Evolutionary conservation across 2,797 vertebrate genomes (phyloP), one percentile per base, ranked within the genome.

Genomic region (Coendou prehensilis): DNA sequence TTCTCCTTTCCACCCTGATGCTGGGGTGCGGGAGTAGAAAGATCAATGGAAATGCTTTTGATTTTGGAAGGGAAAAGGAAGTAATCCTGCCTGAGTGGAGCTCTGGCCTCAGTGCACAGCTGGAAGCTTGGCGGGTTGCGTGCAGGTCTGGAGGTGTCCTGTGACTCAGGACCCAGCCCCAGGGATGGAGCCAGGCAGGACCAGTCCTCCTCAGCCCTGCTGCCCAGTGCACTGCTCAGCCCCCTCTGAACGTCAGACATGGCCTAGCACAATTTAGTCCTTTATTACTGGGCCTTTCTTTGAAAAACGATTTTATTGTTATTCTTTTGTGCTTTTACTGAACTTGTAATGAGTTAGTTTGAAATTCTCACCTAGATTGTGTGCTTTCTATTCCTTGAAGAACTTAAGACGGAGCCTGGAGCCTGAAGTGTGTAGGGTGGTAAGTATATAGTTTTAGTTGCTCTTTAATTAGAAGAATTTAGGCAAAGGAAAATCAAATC

Each of bases 11-110:
- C 6, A 0, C 9, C 56, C 56, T 22, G 56, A 4, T 0, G 8
- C 3, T 3, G 5, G 10, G 33, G 0, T 0, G 9, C 7, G 22
- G 26, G 0, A 76, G 47, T 0, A 23, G 41, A 30, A 45, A 6
- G 69, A 26, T 9, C 18, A 26, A 18, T 3, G 59, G 22, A 52
- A 23, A 10, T 14, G 79, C n/a, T 14, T 28, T 23, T 6, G 64
- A 28, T 71, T 79, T 52, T 11, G 20, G 30, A 30, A 11, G 2
- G 0, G 37, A 15, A 37, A 13, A 33, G 30, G 67, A 26, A 22
- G 18, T 17, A 13, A 1, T 9, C 8, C 17, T 54, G 50, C 76
- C 30, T 14, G 4, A 37, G 54, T 4, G 54, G 52, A 37, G 30
- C 15, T 3, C 76, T 54, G 28, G 30, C 17, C 50, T n/a, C 28